Percentiles rank a stretch among this genome's conserved stretches.
These are phyloP conservation scores for Coccyzus lansbergi DNA, from an alignment of 2,797 vertebrate genomes.

Conservation along the genomic window DNA sequence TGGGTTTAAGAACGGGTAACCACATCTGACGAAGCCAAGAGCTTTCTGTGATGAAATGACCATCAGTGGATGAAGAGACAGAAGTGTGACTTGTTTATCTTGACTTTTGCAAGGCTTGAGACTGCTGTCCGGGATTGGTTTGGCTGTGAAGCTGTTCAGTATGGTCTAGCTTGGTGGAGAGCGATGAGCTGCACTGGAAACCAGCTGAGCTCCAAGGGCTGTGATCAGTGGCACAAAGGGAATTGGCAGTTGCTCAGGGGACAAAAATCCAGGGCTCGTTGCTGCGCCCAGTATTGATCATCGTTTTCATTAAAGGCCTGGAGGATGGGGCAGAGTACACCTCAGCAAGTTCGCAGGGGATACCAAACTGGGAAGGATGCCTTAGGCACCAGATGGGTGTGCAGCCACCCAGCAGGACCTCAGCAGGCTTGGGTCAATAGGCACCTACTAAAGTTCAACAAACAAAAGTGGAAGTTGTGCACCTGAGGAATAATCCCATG, in stretches of 20 bases:
- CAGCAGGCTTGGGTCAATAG: background rate
- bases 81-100: background rate
- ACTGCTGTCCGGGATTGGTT: too few species aligned
- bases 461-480: background rate
- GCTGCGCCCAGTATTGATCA: background rate
- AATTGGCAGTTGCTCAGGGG: accelerated
- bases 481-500: background rate
- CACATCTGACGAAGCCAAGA: background rate
- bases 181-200: background rate
- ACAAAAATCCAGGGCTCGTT: background rate
- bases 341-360: too few species aligned
- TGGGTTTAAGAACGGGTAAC: background rate
- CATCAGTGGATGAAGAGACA: background rate
- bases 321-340: too few species aligned
- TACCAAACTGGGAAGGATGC: too few species aligned
- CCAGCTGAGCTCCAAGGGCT: background rate
- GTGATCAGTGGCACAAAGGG: background rate
- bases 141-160: background rate
- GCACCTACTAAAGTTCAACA: background rate
- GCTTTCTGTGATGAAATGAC: background rate
- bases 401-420: too few species aligned
- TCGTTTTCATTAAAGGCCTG: background rate
- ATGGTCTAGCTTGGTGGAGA: background rate
- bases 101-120: background rate
- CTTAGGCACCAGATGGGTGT: too few species aligned